phyloP scores from a whole-genome alignment of 2,888 invertebrate genomes.

The Eupithecia exiguata region DNA sequence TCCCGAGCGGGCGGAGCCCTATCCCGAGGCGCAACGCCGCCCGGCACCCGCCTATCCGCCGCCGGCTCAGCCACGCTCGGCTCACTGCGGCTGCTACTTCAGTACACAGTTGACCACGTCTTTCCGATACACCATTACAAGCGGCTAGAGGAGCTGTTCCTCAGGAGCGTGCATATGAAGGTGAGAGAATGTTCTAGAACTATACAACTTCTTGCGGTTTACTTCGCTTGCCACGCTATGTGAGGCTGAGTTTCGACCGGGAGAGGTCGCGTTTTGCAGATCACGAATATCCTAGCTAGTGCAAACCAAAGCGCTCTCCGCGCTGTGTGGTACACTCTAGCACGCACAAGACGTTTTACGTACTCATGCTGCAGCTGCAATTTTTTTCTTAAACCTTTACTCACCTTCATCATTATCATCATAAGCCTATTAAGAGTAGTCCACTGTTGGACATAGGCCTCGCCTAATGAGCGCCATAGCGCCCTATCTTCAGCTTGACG shows the following conservation, averaged over 20 bases:
- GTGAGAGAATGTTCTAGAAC: conserved; percentile 60
- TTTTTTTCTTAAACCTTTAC: no score
- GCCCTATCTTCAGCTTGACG: no score
- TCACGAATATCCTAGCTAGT: neutral
- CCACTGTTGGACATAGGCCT: no score
- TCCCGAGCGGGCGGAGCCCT: conserved; percentile 84
- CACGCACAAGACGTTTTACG: neutral
- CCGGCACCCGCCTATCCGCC: conserved; percentile 87
- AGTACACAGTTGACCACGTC: conserved; percentile 95
- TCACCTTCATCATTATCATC: no score
- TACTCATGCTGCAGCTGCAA: no score
- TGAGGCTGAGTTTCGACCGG: neutral
- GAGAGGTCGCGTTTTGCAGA: no score
- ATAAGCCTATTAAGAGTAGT: no score
- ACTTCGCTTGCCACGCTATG: neutral
- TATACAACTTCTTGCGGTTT: neutral
- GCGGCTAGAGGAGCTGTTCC: conserved; percentile 89
- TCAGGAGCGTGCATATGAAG: conserved; percentile 88
- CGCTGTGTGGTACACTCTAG: neutral
- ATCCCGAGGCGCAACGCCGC: conserved; percentile 89
- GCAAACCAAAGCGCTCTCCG: neutral
- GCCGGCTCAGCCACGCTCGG: conserved; percentile 86
- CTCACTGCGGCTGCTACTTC: conserved; percentile 92
- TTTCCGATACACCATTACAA: conserved; percentile 93
- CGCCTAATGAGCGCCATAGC: no score